Percentiles rank a stretch among this genome's conserved stretches.
phyloP scores from a whole-genome alignment of 2,797 vertebrate genomes.

The Mergus octosetaceus region DNA sequence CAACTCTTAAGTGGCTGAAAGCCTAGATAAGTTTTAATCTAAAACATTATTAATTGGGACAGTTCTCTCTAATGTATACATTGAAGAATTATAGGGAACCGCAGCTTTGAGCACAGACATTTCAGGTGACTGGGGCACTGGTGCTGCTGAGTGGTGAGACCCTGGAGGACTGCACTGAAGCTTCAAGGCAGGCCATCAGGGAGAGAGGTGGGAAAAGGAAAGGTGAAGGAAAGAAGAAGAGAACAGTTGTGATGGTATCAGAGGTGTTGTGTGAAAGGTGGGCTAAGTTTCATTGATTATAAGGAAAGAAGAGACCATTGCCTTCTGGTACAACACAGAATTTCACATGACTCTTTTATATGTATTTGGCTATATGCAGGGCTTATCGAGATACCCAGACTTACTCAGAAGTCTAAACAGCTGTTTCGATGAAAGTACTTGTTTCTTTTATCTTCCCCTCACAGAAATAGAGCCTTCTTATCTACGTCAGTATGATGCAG shows the following conservation, averaged over 20 bases:
- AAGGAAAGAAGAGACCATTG: neutral
- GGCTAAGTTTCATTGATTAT: neutral
- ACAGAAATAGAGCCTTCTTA: neutral
- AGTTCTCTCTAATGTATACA: neutral
- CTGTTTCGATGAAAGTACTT: neutral
- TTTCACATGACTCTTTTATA: neutral
- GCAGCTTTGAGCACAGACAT: neutral
- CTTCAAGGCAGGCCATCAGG: neutral
- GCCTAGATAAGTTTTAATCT: slow-evolving; percentile 6
- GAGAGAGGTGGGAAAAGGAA: neutral
- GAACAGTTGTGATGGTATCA: neutral
- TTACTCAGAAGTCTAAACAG: neutral
- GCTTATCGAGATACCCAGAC: neutral
- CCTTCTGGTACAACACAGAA: neutral
- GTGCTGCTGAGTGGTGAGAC: neutral
- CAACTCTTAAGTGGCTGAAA: slow-evolving; percentile 14
- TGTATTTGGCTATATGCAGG: neutral
- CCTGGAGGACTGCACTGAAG: neutral
- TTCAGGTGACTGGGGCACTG: neutral
- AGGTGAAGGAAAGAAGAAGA: neutral
- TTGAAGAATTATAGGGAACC: slow-evolving; percentile 6
- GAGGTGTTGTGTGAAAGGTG: neutral
- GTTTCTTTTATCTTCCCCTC: neutral
- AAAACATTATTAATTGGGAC: neutral
- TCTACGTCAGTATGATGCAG: neutral